Conservation (phyloP, 2,888 invertebrate species). For the Hyles lineata region DNA sequence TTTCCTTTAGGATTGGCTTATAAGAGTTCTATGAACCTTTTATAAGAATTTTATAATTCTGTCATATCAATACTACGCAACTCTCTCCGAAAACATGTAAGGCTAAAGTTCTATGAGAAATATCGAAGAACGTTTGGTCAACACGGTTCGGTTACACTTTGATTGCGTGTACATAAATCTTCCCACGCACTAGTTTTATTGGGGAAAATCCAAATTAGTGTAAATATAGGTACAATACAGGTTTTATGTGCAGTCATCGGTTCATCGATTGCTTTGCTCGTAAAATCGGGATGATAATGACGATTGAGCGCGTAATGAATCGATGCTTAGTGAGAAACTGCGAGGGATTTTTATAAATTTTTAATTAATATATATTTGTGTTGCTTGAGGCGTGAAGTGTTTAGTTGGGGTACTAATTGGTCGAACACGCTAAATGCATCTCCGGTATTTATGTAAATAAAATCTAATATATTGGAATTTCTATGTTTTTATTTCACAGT, state of each 20-base stretch:
- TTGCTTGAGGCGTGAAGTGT: not conserved
- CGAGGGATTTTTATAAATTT: constrained; percentile 25
- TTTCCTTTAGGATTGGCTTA: too few species aligned
- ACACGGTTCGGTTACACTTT: not conserved
- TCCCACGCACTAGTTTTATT: constrained; percentile 31
- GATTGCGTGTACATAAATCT: constrained; percentile 22
- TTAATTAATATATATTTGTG: constrained; percentile 17
- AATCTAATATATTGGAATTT: not conserved
- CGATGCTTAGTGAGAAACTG: constrained; percentile 26
- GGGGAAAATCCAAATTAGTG: constrained; percentile 42
- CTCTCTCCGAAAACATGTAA: too few species aligned
- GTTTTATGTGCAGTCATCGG: constrained; percentile 42
- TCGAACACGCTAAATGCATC: not conserved
- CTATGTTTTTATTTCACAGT: not conserved
- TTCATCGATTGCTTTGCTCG: constrained; percentile 46
- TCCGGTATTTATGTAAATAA: not conserved
- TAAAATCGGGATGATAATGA: constrained; percentile 44
- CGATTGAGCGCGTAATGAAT: constrained; percentile 26
- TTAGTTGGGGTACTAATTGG: constrained; percentile 2
- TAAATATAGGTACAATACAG: constrained; percentile 40
- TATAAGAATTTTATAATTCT: too few species aligned
- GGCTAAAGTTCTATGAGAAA: not conserved
- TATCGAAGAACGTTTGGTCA: not conserved
- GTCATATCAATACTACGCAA: too few species aligned
- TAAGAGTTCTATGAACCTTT: too few species aligned